Evolutionary conservation across 2,888 invertebrate genomes (phyloP).

Genomic region (Leucoma salicis): DNA sequence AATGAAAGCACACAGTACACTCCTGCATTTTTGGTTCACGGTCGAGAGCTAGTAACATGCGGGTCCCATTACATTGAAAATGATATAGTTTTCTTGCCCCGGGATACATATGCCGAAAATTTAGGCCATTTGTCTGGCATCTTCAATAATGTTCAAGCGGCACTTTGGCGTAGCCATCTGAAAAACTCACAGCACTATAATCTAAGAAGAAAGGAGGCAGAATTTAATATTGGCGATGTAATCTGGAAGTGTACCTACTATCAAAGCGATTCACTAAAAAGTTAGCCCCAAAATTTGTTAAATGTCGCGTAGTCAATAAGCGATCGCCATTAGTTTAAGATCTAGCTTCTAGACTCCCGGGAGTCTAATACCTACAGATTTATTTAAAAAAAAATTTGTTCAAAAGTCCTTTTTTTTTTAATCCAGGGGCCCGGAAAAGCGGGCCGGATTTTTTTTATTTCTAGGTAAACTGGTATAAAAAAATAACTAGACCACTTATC

Average conservation of each 20-base stretch:
- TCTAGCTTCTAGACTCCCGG: no score
- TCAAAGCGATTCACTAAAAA: constrained; percentile 1
- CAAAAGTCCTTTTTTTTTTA: no score
- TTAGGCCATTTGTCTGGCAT: not conserved
- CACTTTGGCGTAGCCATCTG: not conserved
- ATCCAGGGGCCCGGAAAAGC: no score
- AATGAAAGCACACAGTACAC: not conserved
- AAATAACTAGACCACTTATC: no score
- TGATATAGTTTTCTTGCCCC: not conserved
- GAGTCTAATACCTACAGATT: no score
- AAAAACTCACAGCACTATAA: not conserved
- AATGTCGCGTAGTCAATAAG: not conserved
- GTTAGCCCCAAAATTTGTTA: not conserved
- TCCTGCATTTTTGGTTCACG: not conserved
- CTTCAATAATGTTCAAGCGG: not conserved
- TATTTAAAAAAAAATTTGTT: no score
- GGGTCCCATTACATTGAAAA: not conserved
- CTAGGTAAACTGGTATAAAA: no score
- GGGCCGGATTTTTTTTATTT: no score
- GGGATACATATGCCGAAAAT: not conserved
- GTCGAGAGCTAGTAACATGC: not conserved
- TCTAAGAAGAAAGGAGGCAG: not conserved
- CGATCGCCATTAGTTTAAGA: not conserved
- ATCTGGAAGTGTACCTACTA: not conserved
- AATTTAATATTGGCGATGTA: not conserved